Evolutionary conservation across 1,140 invertebrate species (phyloP), one percentile per base, ranked within the genome.

Genomic region (Argopecten irradians): DNA sequence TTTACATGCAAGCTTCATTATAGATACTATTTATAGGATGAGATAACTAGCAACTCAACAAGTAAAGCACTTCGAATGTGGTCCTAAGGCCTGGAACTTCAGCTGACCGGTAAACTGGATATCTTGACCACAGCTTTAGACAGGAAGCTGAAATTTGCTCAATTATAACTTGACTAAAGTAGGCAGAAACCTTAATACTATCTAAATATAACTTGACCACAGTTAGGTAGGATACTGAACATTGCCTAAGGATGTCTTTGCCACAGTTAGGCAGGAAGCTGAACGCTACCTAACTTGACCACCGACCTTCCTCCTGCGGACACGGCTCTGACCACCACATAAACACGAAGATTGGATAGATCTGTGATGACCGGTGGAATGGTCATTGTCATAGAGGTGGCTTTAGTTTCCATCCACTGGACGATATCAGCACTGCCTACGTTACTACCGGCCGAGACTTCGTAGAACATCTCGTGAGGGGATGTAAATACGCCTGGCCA

Each of bases 321-420:
- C 8, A 87, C 43, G 22, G 89, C 87, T n/a, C 88, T 35, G 14
- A 90, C 89, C 84, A 86, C 46, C 32, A 90, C 87, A 90, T 86
- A 87, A 19, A 90, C n/a, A n/a, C 83, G 39, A 41, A 90, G 41
- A 8, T 43, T 85, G 3, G 87, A 71, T 0, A 41, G 35, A 34
- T 86, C 55, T 71, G 87, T 88, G 22, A 90, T 86, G 7, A 87
- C 55, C 16, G 89, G 16, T 8, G 86, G 85, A 33, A 91, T 19
- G 46, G 85, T 88, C 46, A 91, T 86, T 28, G 83, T 82, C 11
- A 91, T 34, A 28, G 71, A 35, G 0, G 90, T 39, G 43, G 28
- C 46, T 3, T 22, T 90, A 14, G 90, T 92, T 34, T 91, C 87
- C 16, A 87, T 84, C 90, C 90, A 92, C 39, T 91, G 89, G 35